Conservation (phyloP, 2,797 vertebrate species). For the Lutjanus campechanus region DNA sequence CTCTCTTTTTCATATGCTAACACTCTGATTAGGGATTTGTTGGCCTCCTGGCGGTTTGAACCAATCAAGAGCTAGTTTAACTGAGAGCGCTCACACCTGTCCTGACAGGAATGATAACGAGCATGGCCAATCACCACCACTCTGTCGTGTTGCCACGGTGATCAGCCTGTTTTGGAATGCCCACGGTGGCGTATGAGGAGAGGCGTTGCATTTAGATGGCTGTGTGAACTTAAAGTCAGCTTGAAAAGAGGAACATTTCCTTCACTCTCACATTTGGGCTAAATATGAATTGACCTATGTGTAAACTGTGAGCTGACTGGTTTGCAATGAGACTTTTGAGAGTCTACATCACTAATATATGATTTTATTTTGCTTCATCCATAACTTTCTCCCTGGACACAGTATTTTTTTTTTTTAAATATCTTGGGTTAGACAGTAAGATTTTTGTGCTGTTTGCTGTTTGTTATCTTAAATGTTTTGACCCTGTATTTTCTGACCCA, state of each 20-base stretch:
- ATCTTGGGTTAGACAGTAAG: background rate
- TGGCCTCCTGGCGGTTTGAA: conserved; percentile 74
- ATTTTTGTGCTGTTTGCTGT: background rate
- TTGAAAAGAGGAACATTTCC: conserved; percentile 13
- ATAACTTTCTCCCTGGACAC: background rate
- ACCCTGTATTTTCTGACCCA: background rate
- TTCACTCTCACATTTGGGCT: background rate
- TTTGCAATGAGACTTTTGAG: background rate
- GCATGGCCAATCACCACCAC: conserved; percentile 58
- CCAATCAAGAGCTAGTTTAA: conserved; percentile 79
- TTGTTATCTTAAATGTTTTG: background rate
- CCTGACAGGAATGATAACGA: conserved; percentile 81
- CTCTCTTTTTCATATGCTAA: conserved; percentile 66
- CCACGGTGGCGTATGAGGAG: conserved; percentile 30
- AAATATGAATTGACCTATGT: background rate
- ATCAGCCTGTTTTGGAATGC: conserved; percentile 64
- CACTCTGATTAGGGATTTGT: conserved; percentile 78
- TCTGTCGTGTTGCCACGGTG: conserved; percentile 56
- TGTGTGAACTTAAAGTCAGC: conserved; percentile 3
- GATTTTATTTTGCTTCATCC: background rate
- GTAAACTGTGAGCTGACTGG: background rate
- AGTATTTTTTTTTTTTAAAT: background rate
- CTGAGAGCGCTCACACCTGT: conserved; percentile 73
- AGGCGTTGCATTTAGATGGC: conserved; percentile 47
- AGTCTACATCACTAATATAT: background rate